Percentiles rank a stretch among this genome's conserved stretches.
Conservation (phyloP, 2,797 vertebrate genomes). For the Oreochromis grahami region DNA sequence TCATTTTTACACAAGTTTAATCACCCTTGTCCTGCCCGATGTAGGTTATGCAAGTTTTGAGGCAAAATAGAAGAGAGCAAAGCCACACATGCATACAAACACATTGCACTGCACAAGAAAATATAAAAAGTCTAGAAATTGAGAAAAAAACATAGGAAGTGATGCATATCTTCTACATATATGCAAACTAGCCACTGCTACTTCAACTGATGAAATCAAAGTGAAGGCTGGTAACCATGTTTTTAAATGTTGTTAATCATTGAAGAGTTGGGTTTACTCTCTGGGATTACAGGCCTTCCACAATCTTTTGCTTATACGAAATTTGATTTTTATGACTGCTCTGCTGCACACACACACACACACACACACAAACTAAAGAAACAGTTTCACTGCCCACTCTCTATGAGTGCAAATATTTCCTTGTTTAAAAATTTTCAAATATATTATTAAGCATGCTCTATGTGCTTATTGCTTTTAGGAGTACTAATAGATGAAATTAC, state of each 20-base stretch:
- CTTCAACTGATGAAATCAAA: constrained; percentile 48
- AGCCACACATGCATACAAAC: background rate
- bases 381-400: background rate
- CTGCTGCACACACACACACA: background rate
- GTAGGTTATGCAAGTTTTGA: constrained; percentile 13
- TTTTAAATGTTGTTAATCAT: constrained; percentile 68
- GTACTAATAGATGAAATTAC: background rate
- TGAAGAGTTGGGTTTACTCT: constrained; percentile 42
- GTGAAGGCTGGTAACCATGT: constrained; percentile 60
- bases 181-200: background rate
- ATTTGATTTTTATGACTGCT: constrained; percentile 27
- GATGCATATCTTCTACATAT: background rate
- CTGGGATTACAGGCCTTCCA: constrained; percentile 38
- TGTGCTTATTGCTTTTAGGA: background rate
- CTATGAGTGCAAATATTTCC: background rate
- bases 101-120: background rate
- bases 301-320: constrained; percentile 33
- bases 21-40: background rate
- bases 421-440: background rate
- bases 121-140: background rate
- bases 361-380: background rate
- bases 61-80: background rate
- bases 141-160: background rate
- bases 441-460: background rate
- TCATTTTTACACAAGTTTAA: constrained; percentile 59